phyloP scores from a whole-genome alignment of 2,113 vertebrate genomes.

The Pollachius pollachius region DNA sequence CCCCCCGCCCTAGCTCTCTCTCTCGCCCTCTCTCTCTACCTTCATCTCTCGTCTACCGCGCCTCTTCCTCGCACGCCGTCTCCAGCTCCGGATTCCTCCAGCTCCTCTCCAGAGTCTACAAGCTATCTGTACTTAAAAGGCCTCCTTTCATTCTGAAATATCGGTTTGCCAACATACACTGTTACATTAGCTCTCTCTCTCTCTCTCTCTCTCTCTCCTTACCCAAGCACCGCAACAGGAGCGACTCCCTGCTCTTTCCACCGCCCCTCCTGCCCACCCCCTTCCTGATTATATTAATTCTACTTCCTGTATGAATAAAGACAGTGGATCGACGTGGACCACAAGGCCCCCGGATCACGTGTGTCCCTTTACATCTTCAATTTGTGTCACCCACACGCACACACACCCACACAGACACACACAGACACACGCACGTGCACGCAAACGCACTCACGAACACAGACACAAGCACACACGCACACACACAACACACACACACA shows the following conservation, averaged over 20 bases:
- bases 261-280: no score
- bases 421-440: background rate
- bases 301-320: no score
- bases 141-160: background rate
- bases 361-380: background rate
- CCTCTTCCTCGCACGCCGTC: background rate
- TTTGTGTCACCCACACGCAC: background rate
- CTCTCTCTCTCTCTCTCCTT: background rate
- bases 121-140: background rate
- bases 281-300: no score
- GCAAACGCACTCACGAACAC: conserved; percentile 1
- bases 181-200: background rate
- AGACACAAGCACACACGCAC: background rate
- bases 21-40: background rate
- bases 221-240: background rate
- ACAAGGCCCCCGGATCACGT: no score
- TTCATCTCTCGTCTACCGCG: background rate
- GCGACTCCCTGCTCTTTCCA: background rate
- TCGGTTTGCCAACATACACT: background rate
- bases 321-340: no score
- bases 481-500: no score
- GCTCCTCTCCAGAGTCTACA: background rate
- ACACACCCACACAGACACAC: background rate
- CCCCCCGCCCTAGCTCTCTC: background rate
- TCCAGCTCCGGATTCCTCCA: background rate